Percentiles rank a stretch among this genome's conserved stretches.
These are phyloP conservation scores for Actias luna DNA, from an alignment of 2,888 invertebrate genomes.

Conservation along the genomic window DNA sequence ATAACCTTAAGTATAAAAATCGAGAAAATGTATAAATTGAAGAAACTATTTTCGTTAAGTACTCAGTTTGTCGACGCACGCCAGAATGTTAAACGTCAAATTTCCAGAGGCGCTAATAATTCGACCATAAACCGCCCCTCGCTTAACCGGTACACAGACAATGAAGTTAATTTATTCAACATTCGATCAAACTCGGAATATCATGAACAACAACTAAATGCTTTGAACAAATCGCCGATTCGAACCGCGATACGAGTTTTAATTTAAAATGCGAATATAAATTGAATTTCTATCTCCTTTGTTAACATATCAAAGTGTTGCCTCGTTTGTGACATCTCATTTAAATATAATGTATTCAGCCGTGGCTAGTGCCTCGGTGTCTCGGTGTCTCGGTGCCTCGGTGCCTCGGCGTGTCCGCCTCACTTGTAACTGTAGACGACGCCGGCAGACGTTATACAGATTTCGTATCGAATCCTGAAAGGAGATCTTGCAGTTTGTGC, in stretches of 20 bases:
- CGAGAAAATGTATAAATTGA: no score
- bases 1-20: no score
- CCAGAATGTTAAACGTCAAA: no score
- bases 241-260: background rate
- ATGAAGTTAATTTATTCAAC: no score
- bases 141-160: no score
- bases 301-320: constrained; percentile 12
- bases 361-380: background rate
- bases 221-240: background rate
- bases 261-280: background rate
- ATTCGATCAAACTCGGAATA: background rate
- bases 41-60: no score
- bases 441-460: background rate
- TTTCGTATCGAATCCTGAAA: background rate
- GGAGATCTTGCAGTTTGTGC: background rate
- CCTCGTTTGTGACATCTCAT: constrained; percentile 12
- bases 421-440: background rate
- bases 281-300: constrained; percentile 5
- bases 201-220: background rate
- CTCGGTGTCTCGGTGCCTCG: background rate
- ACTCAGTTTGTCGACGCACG: no score
- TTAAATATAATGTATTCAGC: constrained; percentile 7
- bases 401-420: background rate
- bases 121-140: no score
- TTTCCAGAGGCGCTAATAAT: no score